These are phyloP conservation scores for Notolepis coatsorum DNA, from an alignment of 2,797 vertebrate species.

Conservation along the genomic window DNA sequence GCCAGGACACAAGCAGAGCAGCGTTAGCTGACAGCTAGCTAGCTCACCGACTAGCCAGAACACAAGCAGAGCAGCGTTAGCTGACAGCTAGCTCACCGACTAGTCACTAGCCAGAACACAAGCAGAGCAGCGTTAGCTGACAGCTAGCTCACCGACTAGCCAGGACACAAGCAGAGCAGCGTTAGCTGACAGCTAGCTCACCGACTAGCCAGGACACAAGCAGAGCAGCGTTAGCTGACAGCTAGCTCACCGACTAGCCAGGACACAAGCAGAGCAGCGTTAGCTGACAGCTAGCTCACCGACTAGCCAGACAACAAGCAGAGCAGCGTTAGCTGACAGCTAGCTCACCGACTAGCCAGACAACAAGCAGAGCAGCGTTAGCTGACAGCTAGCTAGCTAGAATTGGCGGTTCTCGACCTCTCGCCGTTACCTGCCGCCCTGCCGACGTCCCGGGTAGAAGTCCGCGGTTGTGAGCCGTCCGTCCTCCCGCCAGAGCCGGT, in stretches of 20 bases:
- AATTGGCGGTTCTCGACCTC: conserved; percentile 65
- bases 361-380: conserved; percentile 43
- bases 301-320: neutral
- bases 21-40: conserved; percentile 62
- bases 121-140: conserved; percentile 54
- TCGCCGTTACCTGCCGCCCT: neutral
- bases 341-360: conserved; percentile 25
- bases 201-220: conserved; percentile 25
- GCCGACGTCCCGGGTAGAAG: neutral
- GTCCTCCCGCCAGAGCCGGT: too few species aligned
- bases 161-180: neutral
- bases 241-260: conserved; percentile 35
- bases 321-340: too few species aligned
- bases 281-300: neutral
- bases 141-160: conserved; percentile 41
- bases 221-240: conserved; percentile 55
- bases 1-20: too few species aligned
- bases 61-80: neutral
- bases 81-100: too few species aligned
- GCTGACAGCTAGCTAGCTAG: conserved; percentile 59
- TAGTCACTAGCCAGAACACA: too few species aligned
- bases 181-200: too few species aligned
- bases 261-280: neutral
- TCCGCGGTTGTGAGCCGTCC: neutral
- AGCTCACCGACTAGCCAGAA: conserved; percentile 10